Conservation (phyloP, 2,113 vertebrate genomes). For the Daphoenositta chrysoptera region DNA sequence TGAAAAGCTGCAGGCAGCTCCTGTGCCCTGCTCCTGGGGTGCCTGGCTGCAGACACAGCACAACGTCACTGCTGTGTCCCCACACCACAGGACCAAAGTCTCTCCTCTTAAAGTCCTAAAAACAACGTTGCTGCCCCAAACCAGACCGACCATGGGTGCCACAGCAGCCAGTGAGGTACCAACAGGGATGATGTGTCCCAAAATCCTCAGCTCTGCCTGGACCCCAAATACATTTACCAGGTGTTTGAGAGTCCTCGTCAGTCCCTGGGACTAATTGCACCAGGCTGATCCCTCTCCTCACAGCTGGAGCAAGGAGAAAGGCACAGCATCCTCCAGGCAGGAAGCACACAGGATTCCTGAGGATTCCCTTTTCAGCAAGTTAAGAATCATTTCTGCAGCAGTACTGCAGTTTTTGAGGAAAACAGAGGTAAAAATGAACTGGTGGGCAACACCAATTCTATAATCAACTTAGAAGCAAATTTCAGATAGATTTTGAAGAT, state of each 20-base stretch:
- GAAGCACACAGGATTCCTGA: background rate
- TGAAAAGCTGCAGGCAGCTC: background rate
- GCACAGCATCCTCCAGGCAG: background rate
- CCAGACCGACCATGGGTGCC: background rate
- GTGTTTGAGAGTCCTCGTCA: background rate
- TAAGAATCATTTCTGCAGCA: background rate
- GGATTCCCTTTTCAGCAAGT: background rate
- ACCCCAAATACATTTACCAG: background rate
- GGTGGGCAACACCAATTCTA: background rate
- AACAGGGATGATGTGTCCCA: rapidly evolving
- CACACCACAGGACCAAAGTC: background rate
- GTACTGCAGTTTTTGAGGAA: background rate
- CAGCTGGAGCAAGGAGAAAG: background rate
- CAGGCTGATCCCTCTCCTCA: background rate
- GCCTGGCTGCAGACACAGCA: background rate
- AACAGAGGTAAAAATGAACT: background rate
- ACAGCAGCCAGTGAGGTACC: rapidly evolving
- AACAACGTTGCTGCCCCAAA: background rate
- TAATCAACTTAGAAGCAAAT: background rate
- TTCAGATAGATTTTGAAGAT: background rate
- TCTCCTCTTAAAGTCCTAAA: background rate
- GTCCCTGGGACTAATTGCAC: no score
- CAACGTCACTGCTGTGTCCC: background rate
- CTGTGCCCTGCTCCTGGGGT: background rate
- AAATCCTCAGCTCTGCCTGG: background rate